Evolutionary conservation across 1,140 invertebrate genomes (phyloP), one percentile per base, ranked within the genome.

Genomic region (Bombus superbus): DNA sequence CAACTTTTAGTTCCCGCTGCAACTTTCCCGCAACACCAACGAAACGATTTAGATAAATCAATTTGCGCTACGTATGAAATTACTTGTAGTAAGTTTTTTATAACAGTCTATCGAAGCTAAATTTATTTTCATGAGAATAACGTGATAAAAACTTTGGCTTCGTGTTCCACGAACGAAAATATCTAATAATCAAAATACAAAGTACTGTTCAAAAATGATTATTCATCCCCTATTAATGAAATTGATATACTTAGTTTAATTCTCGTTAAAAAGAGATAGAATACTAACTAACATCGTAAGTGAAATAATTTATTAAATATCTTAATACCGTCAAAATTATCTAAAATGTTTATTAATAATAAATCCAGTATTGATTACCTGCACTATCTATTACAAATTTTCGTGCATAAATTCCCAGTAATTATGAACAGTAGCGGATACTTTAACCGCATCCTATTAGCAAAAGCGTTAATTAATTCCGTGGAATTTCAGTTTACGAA

Each of bases 31-130:
- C 42, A 38, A 6, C 42, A 40, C 10, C 22, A 53, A 22, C 10
- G 11, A n/a, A 47, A 79, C 32, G 64, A 32, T 68, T 79, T 79
- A 79, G 47, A 68, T 38, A 79, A 79, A 79, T 28, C 5, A 40
- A 3, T 44, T 64, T 25, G 11, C 4, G 11, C 1, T 59, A 13
- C 1, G 18, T n/a, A 44, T 35, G 77, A 44, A 68, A 79, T 47
- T 44, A 44, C 42, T 66, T 66, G n/a, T 38, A 64, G 3, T 38
- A 18, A 68, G 44, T 32, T 35, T 32, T 32, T 9, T 59, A 25
- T 22, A 10, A 40, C n/a, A 25, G 40, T 42, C 0, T 6, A 47
- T 47, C 11, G 10, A 68, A 4, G 40, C 5, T 22, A 28, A 62
- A 64, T 22, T 38, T 25, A 10, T 68, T 68, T 38, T 68, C 3